Base-by-base conservation (phyloP, 2,888 invertebrate species). In the Morpho achilles region DNA sequence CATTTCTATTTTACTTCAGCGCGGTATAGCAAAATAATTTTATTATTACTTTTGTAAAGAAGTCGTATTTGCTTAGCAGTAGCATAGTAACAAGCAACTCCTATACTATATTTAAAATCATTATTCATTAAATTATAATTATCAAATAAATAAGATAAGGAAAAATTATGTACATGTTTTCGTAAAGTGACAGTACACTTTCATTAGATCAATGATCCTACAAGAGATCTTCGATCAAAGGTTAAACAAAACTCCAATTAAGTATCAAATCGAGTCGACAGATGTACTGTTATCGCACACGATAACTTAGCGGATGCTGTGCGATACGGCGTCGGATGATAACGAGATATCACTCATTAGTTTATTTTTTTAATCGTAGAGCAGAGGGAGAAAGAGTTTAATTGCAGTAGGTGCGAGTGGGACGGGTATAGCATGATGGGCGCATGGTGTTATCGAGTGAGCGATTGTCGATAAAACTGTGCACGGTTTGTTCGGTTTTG, bases 221-320 rank as follows among this genome's bases (percentile, higher is more conserved):
- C 49, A 42, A 39, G 48, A 58, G 50, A 62, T 55, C 48, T 44
- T 3, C 52, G 56, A 55, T 22, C 59, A 53, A 61, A 56, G 59
- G 43, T 50, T 22, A 43, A 51, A 54, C 39, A 55, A 59, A 57
- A 56, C 23, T 59, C 56, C 49, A 60, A 58, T 48, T 54, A 58
- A 46, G 53, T 50, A 45, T 65, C 69, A 76, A 79, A 59, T 66
- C 76, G 77, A 75, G 70, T 75, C 76, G 77, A 75, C 80, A 84
- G 85, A 84, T 85, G 83, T 70, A 69, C 61, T 59, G 61, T 78
- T 84, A 85, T 85, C 84, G 68, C 47, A 23, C 16, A 65, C 64
- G 74, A 70, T 84, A 84, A 68, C 73, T 70, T 77, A 71, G 77
- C 84, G 84, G 84, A 84, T 84, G 84, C 85, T 83, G 83, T 61